phyloP scores from a whole-genome alignment of 2,113 vertebrate species.

The Orycteropus afer region DNA sequence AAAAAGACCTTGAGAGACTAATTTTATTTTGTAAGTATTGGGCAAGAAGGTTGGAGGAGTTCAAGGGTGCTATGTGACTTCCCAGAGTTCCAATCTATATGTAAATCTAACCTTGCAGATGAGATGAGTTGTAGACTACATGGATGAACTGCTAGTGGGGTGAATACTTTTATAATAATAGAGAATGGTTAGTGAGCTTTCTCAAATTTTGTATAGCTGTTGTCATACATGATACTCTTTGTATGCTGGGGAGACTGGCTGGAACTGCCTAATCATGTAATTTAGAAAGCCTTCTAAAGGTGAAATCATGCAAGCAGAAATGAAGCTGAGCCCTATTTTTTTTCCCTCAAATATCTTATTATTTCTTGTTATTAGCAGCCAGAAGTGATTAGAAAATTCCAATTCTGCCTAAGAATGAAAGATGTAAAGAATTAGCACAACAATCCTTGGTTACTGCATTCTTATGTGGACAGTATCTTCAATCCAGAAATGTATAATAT shows the following conservation, averaged over 20 bases:
- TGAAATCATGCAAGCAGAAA: not conserved
- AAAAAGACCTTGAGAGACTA: not conserved
- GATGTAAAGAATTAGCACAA: not conserved
- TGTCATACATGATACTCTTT: not conserved
- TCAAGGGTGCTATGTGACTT: not conserved
- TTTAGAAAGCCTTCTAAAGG: not conserved
- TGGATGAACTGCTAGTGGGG: not conserved
- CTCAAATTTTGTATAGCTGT: not conserved
- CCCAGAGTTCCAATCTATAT: not conserved
- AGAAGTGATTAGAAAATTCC: conserved; percentile 17
- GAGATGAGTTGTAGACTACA: not conserved
- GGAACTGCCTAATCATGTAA: not conserved
- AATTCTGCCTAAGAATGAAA: conserved; percentile 15
- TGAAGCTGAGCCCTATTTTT: not conserved
- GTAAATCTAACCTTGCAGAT: not conserved
- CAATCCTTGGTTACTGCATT: not conserved
- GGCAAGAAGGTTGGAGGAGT: not conserved
- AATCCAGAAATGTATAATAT: not conserved
- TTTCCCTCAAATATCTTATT: not conserved
- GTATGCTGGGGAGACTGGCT: not conserved
- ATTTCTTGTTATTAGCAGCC: not conserved
- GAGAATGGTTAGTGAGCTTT: not conserved
- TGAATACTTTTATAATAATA: not conserved
- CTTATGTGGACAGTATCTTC: not conserved
- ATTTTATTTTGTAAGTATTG: conserved; percentile 14